Conservation (phyloP, 1,140 invertebrate species). For the Drosophila nebulosa region DNA sequence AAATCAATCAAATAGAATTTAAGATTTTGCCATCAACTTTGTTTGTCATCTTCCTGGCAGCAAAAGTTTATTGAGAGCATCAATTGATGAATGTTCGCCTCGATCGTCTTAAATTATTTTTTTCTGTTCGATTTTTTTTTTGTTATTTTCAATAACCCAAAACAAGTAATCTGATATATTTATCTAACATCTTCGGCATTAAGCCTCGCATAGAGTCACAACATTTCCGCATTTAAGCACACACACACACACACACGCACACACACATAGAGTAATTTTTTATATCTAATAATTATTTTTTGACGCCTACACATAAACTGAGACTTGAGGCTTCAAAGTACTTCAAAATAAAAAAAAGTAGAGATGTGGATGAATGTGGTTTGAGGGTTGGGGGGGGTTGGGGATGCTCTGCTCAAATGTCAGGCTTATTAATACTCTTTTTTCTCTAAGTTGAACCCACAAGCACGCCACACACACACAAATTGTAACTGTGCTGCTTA, state of each 20-base stretch:
- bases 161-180: conserved; percentile 75
- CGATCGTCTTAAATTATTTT: not conserved
- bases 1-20: not conserved
- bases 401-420: conserved; percentile 65
- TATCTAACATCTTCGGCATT: conserved; percentile 73
- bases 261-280: conserved; percentile 29
- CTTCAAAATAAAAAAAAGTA: not conserved
- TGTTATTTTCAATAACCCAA: conserved; percentile 34
- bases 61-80: not conserved
- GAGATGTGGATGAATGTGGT: conserved; percentile 22
- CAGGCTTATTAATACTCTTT: conserved; percentile 64
- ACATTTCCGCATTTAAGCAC: conserved; percentile 69
- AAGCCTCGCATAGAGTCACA: conserved; percentile 42
- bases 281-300: conserved; percentile 68
- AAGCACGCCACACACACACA: not conserved
- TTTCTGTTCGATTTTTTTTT: conserved; percentile 22
- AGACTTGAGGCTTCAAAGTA: conserved; percentile 17
- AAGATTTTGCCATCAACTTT: not conserved
- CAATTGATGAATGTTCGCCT: conserved; percentile 1
- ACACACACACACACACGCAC: not conserved
- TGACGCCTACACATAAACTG: conserved; percentile 57
- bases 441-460: conserved; percentile 13
- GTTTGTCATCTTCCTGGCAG: not conserved
- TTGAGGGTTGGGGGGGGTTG: conserved; percentile 16
- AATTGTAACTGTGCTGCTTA: conserved; percentile 20